Evolutionary conservation across 1,140 invertebrate genomes (phyloP), one percentile per base, ranked within the genome.

Genomic region (Musca vetustissima): DNA sequence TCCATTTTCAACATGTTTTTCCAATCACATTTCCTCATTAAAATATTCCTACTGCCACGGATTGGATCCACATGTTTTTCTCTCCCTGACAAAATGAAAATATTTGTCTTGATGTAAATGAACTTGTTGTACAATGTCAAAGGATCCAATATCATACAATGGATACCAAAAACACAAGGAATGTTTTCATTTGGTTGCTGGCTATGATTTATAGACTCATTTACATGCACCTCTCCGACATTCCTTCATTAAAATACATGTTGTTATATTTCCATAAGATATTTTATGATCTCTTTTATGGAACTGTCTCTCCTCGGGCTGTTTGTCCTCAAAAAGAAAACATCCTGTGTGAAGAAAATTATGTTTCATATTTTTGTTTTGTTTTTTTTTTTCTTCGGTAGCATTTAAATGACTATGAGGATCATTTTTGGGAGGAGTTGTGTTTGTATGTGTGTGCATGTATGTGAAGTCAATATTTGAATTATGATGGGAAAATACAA

Each of bases 401-500:
- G 57, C 36, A 61, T 59, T 59, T 59, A 59, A 59, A 59, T 59
- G 17, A 59, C 28, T 8, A 21, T 61, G 17, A 21, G 7, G 17
- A 52, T 49, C 48, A 49, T 49, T 19, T 8, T 14, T 61, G 17
- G 55, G 24, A 21, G 7, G 17, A 52, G 28, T 32, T 8, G 28
- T 28, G 49, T n/a, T 9, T 15, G 55, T 17, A n/a, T n/a, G 19
- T 8, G 28, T 28, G 49, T 32, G 28, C 9, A 32, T 32, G 28
- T 28, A 28, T 28, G 28, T 4, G 8, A 28, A 36, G 11, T 9
- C 17, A 36, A 43, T 19, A 43, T 61, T 21, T 61, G 36, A 28
- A 8, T 28, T 28, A 28, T 61, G 57, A 61, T 61, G 57, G 57
- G 57, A 61, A 61, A 61, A 61, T 61, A n/a, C 15, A 43, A 61